A percentile compares a stretch with the other conserved stretches of the same genome.
Conservation (phyloP, 2,113 vertebrate species). For the Pan troglodytes region NHGRI_mPanTro3-v2.1_pri NC_072402.2:26818001-26818500, state of each 20-base stretch:
- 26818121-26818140: not conserved
- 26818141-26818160: not conserved
- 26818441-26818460: constrained; percentile 18
- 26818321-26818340: constrained; percentile 19
- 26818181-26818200: not conserved
- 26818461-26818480: constrained; percentile 15
- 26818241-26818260: not conserved
- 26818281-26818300: not conserved
- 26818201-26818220: not conserved
- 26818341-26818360: constrained; percentile 1
- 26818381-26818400: constrained; percentile 33
- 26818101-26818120: not conserved
- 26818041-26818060: not conserved
- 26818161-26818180: not conserved
- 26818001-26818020: not conserved
- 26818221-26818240: not conserved
- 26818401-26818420: constrained; percentile 37
- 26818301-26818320: constrained; percentile 6
- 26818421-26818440: not conserved
- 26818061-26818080: not conserved
- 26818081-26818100: not conserved
- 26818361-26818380: not conserved
- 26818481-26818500: constrained; percentile 53
- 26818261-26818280: not conserved
- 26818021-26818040: not conserved